These are phyloP conservation scores for Hypselothyrea guttata DNA, from an alignment of 2,888 invertebrate genomes.

Conservation along the genomic window DNA sequence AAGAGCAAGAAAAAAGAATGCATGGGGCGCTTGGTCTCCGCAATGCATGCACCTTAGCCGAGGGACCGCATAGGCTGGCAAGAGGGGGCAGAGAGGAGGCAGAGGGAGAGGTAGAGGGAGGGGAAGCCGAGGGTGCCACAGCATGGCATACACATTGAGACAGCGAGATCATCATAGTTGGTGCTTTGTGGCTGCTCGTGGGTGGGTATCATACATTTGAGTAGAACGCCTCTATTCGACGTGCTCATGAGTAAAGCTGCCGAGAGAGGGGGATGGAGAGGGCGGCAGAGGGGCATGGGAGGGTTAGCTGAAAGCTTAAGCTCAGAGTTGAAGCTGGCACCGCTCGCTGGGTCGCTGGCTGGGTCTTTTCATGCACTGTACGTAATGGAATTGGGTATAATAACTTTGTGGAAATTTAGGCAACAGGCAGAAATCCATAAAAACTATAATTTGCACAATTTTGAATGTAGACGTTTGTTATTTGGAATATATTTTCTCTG, in stretches of 20 bases:
- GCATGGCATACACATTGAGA: conserved; percentile 5
- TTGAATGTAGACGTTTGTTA: no score
- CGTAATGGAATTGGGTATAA: no score
- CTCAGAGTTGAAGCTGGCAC: conserved; percentile 19
- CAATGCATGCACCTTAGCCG: conserved; percentile 60
- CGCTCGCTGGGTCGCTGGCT: conserved; percentile 59
- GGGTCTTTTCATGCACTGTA: no score
- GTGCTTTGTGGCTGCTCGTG: conserved; percentile 71
- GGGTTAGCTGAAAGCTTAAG: neutral
- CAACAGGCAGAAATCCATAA: no score
- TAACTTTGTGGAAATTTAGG: no score
- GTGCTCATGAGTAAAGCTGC: conserved; percentile 61
- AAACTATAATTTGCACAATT: no score
- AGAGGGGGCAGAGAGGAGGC: neutral
- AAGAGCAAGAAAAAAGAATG: conserved; percentile 42
- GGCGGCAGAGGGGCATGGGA: neutral
- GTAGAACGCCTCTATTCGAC: conserved; percentile 80
- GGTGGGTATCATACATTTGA: conserved; percentile 82
- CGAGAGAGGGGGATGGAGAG: neutral
- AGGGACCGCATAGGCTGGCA: conserved; percentile 41
- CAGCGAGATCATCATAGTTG: conserved; percentile 39
- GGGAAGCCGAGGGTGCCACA: neutral
- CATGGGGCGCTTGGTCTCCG: conserved; percentile 58
- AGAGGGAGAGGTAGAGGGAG: neutral
- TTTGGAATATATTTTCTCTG: no score